phyloP scores from a whole-genome alignment of 92 coral and sea anemone species.

The Pocillopora grandis region DNA sequence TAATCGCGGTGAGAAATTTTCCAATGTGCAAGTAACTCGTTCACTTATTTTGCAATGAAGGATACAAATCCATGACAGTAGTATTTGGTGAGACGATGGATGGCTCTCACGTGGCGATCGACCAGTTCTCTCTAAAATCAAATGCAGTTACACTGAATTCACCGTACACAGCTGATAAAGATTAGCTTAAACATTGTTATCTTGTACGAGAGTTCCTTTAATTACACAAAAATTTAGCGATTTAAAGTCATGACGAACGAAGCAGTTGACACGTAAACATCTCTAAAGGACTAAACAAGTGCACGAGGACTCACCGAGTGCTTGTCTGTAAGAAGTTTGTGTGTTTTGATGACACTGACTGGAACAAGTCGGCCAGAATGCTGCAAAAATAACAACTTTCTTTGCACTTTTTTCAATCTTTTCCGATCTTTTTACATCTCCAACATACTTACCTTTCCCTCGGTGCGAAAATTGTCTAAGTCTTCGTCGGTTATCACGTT shows the following conservation, averaged over 20 bases:
- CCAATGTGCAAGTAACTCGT: too few species aligned
- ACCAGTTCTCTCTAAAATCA: conserved; percentile 68
- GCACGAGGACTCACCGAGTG: conserved; percentile 78
- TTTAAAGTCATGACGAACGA: neutral
- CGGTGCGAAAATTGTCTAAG: conserved; percentile 43
- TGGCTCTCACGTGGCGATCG: conserved; percentile 90
- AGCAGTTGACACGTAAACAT: neutral
- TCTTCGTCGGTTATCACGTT: conserved; percentile 87
- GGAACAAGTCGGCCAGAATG: conserved; percentile 51
- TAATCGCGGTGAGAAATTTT: neutral
- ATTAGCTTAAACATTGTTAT: neutral
- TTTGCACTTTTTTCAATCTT: too few species aligned
- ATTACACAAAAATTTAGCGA: neutral
- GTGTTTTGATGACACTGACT: conserved; percentile 77
- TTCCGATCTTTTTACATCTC: neutral
- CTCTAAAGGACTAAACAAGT: neutral
- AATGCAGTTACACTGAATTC: neutral
- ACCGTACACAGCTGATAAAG: neutral
- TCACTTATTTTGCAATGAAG: conserved; percentile 7
- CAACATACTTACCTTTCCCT: conserved; percentile 43
- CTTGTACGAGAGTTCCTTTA: neutral
- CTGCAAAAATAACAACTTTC: conserved; percentile 1
- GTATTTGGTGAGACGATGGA: conserved; percentile 79
- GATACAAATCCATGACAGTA: conserved; percentile 96
- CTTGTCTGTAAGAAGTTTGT: conserved; percentile 84